Evolutionary conservation across 1,140 invertebrate species (phyloP).

Genomic region (Eupeodes corollae): DNA sequence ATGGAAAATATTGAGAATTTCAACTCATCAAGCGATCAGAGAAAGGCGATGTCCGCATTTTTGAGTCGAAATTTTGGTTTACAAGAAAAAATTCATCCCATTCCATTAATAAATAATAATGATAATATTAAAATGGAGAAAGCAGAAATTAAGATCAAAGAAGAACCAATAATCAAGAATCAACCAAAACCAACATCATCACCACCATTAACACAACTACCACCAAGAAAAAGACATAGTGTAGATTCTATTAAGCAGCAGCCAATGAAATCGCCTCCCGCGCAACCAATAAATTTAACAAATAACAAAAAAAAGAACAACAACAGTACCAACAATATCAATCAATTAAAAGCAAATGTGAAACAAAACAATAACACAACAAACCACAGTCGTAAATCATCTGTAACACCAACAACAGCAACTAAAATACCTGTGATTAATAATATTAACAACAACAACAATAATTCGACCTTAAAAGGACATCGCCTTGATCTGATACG

Average conservation of each 20-base stretch:
- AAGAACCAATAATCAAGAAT: constrained; percentile 2
- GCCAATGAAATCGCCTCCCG: constrained; percentile 39
- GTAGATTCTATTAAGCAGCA: constrained; percentile 23
- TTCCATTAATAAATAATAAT: not conserved
- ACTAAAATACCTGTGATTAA: not conserved
- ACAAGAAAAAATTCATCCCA: constrained; percentile 1
- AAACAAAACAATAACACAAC: constrained; percentile 17
- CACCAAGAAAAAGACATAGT: constrained; percentile 16
- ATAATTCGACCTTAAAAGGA: constrained; percentile 2
- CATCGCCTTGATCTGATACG: constrained; percentile 10
- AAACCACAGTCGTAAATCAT: constrained; percentile 26
- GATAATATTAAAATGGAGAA: constrained; percentile 20
- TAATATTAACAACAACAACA: not conserved
- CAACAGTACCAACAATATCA: constrained; percentile 9
- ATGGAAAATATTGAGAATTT: constrained; percentile 21
- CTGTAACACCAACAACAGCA: constrained; percentile 4
- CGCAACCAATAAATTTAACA: constrained; percentile 29
- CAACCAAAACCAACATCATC: constrained; percentile 5
- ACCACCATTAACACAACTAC: not conserved
- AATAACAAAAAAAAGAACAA: constrained; percentile 18
- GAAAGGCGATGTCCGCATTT: constrained; percentile 12
- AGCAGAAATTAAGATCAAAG: constrained; percentile 9
- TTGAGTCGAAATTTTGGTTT: constrained; percentile 9
- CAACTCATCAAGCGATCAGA: constrained; percentile 16
- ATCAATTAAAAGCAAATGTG: constrained; percentile 1